These are phyloP conservation scores for Anthonomus grandis DNA, from an alignment of 1,140 invertebrate species.

Conservation along the genomic window DNA sequence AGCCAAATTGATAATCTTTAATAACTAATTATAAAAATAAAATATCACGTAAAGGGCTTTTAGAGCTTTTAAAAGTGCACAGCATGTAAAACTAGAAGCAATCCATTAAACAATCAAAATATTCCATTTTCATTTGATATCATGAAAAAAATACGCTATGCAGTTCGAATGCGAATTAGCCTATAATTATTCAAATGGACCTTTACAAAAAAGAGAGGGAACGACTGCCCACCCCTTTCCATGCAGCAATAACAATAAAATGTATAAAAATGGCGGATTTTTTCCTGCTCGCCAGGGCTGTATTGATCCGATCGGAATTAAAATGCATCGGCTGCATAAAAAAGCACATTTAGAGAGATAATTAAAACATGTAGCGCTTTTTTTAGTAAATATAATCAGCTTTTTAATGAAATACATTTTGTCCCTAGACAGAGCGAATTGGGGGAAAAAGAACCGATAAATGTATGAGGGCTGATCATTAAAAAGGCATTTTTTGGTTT, in stretches of 20 bases:
- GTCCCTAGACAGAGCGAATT: not conserved
- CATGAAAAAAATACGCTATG: not conserved
- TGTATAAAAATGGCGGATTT: slow-evolving; percentile 22
- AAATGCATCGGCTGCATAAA: slow-evolving; percentile 22
- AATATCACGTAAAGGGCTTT: not conserved
- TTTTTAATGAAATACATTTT: slow-evolving; percentile 22
- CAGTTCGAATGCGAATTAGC: not conserved
- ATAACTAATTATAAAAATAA: not conserved
- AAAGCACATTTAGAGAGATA: slow-evolving; percentile 24
- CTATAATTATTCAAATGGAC: not conserved
- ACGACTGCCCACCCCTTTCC: not conserved
- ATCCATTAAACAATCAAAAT: not conserved
- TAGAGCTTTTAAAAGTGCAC: not conserved
- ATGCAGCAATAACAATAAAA: slow-evolving; percentile 19
- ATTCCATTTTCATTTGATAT: no score
- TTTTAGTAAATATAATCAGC: slow-evolving; percentile 25
- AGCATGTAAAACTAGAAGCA: not conserved
- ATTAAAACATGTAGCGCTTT: slow-evolving; percentile 26
- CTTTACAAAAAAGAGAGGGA: not conserved
- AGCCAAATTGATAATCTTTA: not conserved
- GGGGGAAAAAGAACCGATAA: not conserved
- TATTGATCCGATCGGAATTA: slow-evolving; percentile 23
- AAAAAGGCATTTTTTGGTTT: no score
- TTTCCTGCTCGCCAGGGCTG: slow-evolving; percentile 4
- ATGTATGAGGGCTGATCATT: slow-evolving; percentile 3